These are phyloP conservation scores for Fissipunctia ypsillon DNA, from an alignment of 2,888 invertebrate species.

Conservation along the genomic window DNA sequence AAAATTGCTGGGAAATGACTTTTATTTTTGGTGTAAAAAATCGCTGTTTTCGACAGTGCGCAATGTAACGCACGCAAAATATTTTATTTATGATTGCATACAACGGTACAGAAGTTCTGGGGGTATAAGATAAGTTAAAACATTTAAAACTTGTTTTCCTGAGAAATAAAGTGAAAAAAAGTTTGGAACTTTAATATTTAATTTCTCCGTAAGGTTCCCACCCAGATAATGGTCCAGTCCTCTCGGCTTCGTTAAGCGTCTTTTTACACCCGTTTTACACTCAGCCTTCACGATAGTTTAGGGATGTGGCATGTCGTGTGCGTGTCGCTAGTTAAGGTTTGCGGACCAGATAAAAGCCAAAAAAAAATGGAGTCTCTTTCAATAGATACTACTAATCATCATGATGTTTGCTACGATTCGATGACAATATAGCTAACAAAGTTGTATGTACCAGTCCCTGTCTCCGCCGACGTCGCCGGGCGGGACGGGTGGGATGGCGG, in stretches of 20 bases:
- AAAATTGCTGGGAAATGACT: no score
- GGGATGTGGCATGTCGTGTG: background rate
- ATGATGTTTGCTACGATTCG: background rate
- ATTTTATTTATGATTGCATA: background rate
- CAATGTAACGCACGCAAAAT: no score
- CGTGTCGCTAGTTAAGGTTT: background rate
- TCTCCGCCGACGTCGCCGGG: slow-evolving; percentile 92
- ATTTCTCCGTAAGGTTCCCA: background rate
- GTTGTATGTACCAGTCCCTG: slow-evolving; percentile 72
- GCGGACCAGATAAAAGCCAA: background rate
- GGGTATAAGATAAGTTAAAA: background rate
- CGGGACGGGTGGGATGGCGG: slow-evolving; percentile 79
- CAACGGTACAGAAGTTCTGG: background rate
- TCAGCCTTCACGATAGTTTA: background rate
- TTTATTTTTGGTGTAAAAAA: no score
- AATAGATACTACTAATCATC: background rate
- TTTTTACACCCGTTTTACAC: background rate
- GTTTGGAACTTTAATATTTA: background rate
- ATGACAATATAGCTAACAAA: background rate
- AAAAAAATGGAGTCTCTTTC: background rate
- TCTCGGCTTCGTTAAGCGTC: background rate
- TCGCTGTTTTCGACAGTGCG: no score
- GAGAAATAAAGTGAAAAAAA: background rate
- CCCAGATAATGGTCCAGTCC: background rate
- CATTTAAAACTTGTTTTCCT: background rate